Evolutionary conservation across 1,140 invertebrate species (phyloP).

Genomic region (Arion vulgaris): DNA sequence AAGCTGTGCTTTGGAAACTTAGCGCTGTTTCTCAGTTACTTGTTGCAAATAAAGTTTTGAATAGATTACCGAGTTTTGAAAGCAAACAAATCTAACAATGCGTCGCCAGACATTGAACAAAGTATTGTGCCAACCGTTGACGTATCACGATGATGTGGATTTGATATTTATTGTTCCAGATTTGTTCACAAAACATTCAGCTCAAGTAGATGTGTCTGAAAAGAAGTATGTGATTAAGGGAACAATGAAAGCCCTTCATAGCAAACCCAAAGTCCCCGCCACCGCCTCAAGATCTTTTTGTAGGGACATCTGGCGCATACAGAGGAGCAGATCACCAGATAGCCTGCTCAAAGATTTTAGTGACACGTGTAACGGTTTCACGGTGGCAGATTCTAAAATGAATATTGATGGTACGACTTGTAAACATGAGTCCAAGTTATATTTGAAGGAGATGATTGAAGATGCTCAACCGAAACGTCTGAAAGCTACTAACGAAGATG

Average conservation of each 20-base stretch:
- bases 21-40: too few species aligned
- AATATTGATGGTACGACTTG: background rate
- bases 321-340: background rate
- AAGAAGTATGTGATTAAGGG: background rate
- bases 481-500: too few species aligned
- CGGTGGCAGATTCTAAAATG: background rate
- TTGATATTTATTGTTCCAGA: background rate
- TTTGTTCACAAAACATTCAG: background rate
- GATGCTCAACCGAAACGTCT: background rate
- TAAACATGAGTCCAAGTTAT: background rate
- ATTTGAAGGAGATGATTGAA: background rate
- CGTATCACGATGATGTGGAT: background rate
- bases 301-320: background rate
- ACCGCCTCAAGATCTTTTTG: background rate
- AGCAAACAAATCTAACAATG: background rate
- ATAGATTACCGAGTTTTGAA: too few species aligned
- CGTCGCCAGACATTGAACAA: background rate
- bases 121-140: background rate
- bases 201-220: background rate
- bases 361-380: background rate
- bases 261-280: background rate
- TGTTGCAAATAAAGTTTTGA: too few species aligned
- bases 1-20: too few species aligned
- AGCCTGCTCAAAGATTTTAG: background rate
- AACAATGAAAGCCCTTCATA: background rate